Base-by-base conservation (phyloP, 2,888 invertebrate genomes). In the Athalia circularis region DNA sequence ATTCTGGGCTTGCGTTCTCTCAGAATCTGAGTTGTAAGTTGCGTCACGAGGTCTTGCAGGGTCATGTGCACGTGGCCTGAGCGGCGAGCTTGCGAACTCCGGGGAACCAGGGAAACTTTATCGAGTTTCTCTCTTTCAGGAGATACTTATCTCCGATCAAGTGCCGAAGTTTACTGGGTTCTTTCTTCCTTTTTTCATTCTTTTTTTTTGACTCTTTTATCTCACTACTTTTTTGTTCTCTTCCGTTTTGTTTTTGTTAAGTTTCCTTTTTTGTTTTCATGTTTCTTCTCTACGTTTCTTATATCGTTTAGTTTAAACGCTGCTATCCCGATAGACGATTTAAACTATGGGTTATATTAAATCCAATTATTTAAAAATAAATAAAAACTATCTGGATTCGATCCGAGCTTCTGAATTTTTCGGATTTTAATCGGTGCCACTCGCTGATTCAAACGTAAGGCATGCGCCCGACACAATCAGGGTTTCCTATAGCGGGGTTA, bases 91-190 rank as follows among this genome's bases (percentile, higher is more conserved):
- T 11, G 45, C 13, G 54, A 70, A 67, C 67, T 50, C 13, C 0
- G 7, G 11, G 9, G 50, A 50, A 48, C 29, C 29, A 29, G 29
- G 29, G 15, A 70, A 70, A 70, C 70, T 70, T 70, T 45, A 9
- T 52, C 54, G n/a, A 70, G 57, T 70, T 29, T 57, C 54, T 70
- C n/a, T 13, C 61, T 61, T 70, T 57, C 45, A 70, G 29, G 43
- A 45, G 70, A 70, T 62, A 70, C 54, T 70, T 57, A 70, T 70
- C 57, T 54, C 54, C 7, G n/a, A 68, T 68, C 57, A 54, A 70
- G 68, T 54, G 54, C n/a, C 45, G n/a, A 70, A 70, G 11, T 70
- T 54, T 9, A 70, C 68, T 57, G n/a, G 50, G 48, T 48, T 4
- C n/a, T 47, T 65, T 13, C 48, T n/a, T 4, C 8, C 5, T 43